Conservation (phyloP, 2,888 invertebrate species). For the Cordilura impudica region DNA sequence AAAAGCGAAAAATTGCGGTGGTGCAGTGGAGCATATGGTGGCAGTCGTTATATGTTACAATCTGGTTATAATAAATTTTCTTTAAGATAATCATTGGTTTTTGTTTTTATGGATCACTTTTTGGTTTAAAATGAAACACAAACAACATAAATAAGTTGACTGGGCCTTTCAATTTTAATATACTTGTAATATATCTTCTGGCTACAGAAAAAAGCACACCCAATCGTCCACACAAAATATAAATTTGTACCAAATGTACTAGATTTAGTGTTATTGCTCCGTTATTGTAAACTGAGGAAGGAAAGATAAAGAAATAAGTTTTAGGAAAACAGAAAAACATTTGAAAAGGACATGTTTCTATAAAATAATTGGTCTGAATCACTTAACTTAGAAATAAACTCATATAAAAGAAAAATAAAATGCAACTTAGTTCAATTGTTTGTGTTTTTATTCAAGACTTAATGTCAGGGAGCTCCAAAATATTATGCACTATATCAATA, state of each 20-base stretch:
- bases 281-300: neutral
- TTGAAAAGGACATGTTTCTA: neutral
- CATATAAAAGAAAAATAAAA: neutral
- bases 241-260: slow-evolving; percentile 4
- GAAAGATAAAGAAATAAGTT: neutral
- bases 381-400: neutral
- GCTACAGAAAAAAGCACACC: neutral
- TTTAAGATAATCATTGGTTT: slow-evolving; percentile 43
- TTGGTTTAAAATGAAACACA: slow-evolving; percentile 21
- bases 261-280: slow-evolving; percentile 25
- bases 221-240: neutral
- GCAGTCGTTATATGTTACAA: slow-evolving; percentile 1
- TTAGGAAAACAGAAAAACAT: neutral
- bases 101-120: slow-evolving; percentile 16
- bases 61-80: slow-evolving; percentile 50
- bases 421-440: too few species aligned
- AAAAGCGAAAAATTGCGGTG: slow-evolving; percentile 34
- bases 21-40: neutral
- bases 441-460: too few species aligned
- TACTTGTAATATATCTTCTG: slow-evolving; percentile 45
- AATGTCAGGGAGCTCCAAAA: too few species aligned
- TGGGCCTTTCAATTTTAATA: slow-evolving; percentile 57
- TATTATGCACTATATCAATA: too few species aligned
- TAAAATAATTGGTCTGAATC: neutral
- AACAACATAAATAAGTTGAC: slow-evolving; percentile 56